Evolutionary conservation across 2,888 invertebrate genomes (phyloP), one percentile per base, ranked within the genome.

Genomic region (Sphinx pinastri): DNA sequence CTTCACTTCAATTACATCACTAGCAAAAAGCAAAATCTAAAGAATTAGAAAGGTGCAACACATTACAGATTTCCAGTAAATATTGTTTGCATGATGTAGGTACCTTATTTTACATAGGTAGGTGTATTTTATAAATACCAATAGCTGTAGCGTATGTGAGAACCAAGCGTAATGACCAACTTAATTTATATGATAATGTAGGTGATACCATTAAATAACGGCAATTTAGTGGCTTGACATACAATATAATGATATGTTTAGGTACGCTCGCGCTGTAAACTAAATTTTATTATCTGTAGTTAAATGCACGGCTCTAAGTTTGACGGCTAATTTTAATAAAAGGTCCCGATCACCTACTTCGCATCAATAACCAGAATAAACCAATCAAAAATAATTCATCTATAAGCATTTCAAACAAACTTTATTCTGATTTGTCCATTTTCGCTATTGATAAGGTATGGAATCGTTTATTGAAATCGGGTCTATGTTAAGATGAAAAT

Each of bases 151-250:
- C 16, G 13, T 49, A 12, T 47, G 63, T 49, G 63, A 47, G 60
- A 45, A 60, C 63, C 5, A 8, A 55, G 55, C 10, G 8, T 55
- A 19, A 55, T 55, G n/a, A 54, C 52, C 52, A 49, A 12, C 13
- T 47, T 47, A 47, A 49, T 63, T 63, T 49, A 63, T 19, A 63
- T 63, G 49, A 16, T 63, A 63, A 63, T 63, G 63, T 49, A 60
- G 55, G 45, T 59, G 59, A 60, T 58, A 47, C 47, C 5, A 19
- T 63, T 16, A 19, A 47, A 49, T 63, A 47, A 16, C 45, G 11
- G 12, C 47, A 60, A n/a, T 58, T 58, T 58, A 58, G 3, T 58
- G 25, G 59, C 38, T 60, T 60, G 45, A 10, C 59, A 60, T 14
- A 60, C 59, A 60, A 31, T 13, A n/a, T 60, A 8, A 58, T 11